phyloP scores from a whole-genome alignment of 2,113 vertebrate genomes.

The Pelecanoides urinatrix region DNA sequence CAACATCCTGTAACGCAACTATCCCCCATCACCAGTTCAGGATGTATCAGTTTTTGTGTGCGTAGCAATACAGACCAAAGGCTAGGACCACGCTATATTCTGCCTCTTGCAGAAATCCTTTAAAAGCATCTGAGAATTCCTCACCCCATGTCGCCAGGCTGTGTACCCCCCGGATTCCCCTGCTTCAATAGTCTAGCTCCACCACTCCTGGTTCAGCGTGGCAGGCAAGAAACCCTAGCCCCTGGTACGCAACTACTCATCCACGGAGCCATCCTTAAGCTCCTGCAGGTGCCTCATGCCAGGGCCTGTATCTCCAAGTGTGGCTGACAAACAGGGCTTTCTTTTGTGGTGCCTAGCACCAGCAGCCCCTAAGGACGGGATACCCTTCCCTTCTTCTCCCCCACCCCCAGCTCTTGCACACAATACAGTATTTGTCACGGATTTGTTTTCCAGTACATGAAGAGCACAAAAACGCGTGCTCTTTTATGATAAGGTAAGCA shows the following conservation, averaged over 20 bases:
- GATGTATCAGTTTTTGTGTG: background rate
- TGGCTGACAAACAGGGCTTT: constrained; percentile 43
- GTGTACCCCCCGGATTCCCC: background rate
- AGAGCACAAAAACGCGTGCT: constrained; percentile 49
- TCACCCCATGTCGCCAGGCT: fast-evolving
- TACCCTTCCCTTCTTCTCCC: constrained; percentile 49
- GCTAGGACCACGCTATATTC: background rate
- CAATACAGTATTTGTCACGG: constrained; percentile 54
- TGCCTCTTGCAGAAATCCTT: background rate
- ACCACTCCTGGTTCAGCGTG: background rate
- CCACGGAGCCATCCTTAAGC: background rate
- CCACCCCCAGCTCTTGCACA: constrained; percentile 10
- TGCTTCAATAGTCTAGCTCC: background rate
- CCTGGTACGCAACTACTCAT: background rate
- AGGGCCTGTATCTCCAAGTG: background rate
- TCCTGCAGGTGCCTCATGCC: constrained; percentile 18
- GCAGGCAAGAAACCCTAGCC: background rate
- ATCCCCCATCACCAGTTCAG: background rate
- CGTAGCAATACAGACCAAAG: background rate
- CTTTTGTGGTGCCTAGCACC: constrained; percentile 50
- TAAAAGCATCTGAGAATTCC: background rate
- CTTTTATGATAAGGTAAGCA: constrained; percentile 66
- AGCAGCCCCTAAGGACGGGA: constrained; percentile 47
- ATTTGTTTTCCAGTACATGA: constrained; percentile 62
- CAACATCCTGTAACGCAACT: background rate